phyloP scores from a whole-genome alignment of 2,888 invertebrate species.

The Microctonus aethiopoides region DNA sequence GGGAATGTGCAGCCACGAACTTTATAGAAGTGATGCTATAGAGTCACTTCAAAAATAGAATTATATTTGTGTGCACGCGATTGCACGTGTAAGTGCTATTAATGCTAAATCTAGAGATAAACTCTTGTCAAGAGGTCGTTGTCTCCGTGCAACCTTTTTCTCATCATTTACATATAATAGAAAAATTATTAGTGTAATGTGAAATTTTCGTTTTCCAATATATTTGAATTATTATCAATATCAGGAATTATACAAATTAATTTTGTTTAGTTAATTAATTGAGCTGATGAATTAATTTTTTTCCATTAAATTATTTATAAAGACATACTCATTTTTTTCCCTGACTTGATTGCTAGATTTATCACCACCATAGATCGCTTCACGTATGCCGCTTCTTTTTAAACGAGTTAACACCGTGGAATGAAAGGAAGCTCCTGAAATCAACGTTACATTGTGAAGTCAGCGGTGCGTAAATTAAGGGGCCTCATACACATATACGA shows the following conservation, averaged over 20 bases:
- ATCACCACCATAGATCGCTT: slow-evolving; percentile 12
- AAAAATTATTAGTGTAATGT: no score
- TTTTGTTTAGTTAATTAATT: background rate
- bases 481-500: slow-evolving; percentile 23
- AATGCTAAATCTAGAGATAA: background rate
- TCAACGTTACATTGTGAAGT: slow-evolving; percentile 60
- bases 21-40: slow-evolving; percentile 24
- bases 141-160: background rate
- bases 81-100: no score
- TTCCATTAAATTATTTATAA: slow-evolving; percentile 4
- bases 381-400: slow-evolving; percentile 24
- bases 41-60: background rate
- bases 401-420: slow-evolving; percentile 34
- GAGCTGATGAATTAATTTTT: background rate
- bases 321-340: background rate
- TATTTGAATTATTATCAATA: background rate
- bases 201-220: background rate
- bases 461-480: slow-evolving; percentile 51
- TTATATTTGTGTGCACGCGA: slow-evolving; percentile 20
- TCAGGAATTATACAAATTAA: background rate
- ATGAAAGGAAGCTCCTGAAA: slow-evolving; percentile 58
- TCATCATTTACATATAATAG: background rate
- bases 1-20: slow-evolving; percentile 36
- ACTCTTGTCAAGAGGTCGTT: background rate
- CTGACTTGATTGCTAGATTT: slow-evolving; percentile 7